Base-by-base conservation (phyloP, 37 sponge, comb jelly and placozoan species). In the Halisarca cf. caerulea region DNA sequence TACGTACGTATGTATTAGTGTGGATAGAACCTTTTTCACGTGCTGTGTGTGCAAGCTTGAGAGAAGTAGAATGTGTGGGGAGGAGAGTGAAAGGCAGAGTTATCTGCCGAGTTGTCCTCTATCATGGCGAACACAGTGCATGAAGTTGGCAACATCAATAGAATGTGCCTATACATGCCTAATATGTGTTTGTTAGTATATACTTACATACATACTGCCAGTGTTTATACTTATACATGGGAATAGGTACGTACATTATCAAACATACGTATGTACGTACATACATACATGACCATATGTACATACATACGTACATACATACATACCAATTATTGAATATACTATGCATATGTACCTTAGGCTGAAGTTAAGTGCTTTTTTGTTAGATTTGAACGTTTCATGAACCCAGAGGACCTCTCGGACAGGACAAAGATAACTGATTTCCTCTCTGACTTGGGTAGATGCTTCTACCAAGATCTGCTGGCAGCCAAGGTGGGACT, bases 1-100 rank as follows among this genome's bases (percentile, higher is more conserved):
- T 73, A 38, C 28, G 77, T 73, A 38, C 32, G 77, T 34, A 38
- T 73, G 77, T 73, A 38, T 34, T 35, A 30, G 77, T 73, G 77
- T 73, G 77, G 8, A 38, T 73, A 38, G 8, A 38, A 30, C 37
- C 28, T 35, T 73, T 35, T 73, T 35, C 28, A 38, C 28, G n/a
- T n/a, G n/a, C 33, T 73, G 77, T 30, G 77, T 73, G 77, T 73
- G 77, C 32, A 6, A 30, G 37, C 32, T n/a, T 8, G 33, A n/a
- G n/a, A n/a, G n/a, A n/a, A n/a, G n/a, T n/a, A n/a, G n/a, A n/a
- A n/a, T n/a, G n/a, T n/a, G n/a, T n/a, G n/a, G n/a, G n/a, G n/a
- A n/a, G n/a, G n/a, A n/a, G n/a, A n/a, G n/a, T n/a, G n/a, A n/a
- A n/a, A n/a, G n/a, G n/a, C n/a, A n/a, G n/a, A n/a, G n/a, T n/a